phyloP scores from a whole-genome alignment of 2,113 vertebrate genomes.

The Eptatretus burgeri region DNA sequence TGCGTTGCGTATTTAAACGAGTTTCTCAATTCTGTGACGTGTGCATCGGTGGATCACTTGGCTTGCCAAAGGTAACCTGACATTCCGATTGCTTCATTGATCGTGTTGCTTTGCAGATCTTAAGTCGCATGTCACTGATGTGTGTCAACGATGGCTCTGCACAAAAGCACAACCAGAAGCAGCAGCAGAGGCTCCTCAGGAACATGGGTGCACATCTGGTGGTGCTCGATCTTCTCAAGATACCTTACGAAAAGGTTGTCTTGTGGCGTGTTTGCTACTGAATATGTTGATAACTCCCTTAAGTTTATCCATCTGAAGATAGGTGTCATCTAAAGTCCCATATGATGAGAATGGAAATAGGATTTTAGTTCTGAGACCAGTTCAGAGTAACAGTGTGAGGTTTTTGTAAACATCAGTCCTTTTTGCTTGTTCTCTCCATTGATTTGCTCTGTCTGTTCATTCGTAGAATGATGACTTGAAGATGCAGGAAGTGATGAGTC shows the following conservation, averaged over 20 bases:
- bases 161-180: conserved; percentile 56
- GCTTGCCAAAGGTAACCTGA: no score
- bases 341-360: conserved; percentile 76
- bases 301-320: no score
- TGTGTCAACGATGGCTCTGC: conserved; percentile 27
- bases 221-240: conserved; percentile 84
- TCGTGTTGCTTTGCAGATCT: conserved; percentile 26
- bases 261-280: no score
- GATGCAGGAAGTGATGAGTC: conserved; percentile 77
- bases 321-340: no score
- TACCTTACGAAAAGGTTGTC: conserved; percentile 64
- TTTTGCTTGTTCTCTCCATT: no score
- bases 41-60: no score
- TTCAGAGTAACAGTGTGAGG: no score
- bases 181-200: conserved; percentile 73
- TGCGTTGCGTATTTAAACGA: no score
- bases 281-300: no score
- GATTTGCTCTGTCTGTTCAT: no score
- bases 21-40: no score
- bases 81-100: not conserved
- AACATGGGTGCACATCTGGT: conserved; percentile 97
- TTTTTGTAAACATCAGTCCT: no score
- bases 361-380: conserved; percentile 27
- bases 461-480: conserved; percentile 39
- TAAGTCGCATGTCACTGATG: conserved; percentile 74